Conservation (phyloP, 2,113 vertebrate species). For the Muscicapa adusta region DNA sequence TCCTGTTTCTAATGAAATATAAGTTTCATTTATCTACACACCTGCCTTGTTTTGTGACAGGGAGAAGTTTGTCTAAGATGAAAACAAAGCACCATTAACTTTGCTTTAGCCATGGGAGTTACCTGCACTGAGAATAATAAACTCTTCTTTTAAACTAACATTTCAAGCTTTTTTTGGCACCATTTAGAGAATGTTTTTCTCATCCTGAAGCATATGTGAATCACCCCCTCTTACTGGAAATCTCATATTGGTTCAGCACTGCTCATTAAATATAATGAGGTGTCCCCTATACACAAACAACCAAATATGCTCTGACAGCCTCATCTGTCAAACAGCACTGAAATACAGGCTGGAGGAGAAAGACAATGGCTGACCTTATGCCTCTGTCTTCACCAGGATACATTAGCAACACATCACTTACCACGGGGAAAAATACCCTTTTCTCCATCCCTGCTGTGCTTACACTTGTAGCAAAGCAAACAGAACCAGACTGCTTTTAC, state of each 20-base stretch:
- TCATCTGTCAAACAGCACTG: constrained; percentile 12
- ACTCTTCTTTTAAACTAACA: not conserved
- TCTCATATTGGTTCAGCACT: not conserved
- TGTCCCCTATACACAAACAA: not conserved
- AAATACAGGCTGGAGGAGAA: not conserved
- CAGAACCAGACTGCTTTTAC: not conserved
- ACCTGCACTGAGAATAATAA: not conserved
- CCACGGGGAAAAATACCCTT: not conserved
- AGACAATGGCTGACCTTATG: not conserved
- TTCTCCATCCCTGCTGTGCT: not conserved
- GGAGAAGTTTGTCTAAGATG: not conserved
- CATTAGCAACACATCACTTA: not conserved
- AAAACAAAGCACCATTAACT: not conserved
- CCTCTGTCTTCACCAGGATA: not conserved
- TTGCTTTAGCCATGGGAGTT: not conserved
- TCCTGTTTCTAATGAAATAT: not conserved
- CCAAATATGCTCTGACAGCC: not conserved
- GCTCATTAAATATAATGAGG: constrained; percentile 63
- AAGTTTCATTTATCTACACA: not conserved
- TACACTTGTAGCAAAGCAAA: not conserved
- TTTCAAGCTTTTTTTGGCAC: not conserved
- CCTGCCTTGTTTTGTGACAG: not conserved
- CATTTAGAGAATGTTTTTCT: not conserved
- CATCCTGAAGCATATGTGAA: not conserved
- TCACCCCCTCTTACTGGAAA: not conserved